These are phyloP conservation scores for Megaptera novaeangliae DNA, from an alignment of 2,113 vertebrate genomes.

Conservation along the genomic window DNA sequence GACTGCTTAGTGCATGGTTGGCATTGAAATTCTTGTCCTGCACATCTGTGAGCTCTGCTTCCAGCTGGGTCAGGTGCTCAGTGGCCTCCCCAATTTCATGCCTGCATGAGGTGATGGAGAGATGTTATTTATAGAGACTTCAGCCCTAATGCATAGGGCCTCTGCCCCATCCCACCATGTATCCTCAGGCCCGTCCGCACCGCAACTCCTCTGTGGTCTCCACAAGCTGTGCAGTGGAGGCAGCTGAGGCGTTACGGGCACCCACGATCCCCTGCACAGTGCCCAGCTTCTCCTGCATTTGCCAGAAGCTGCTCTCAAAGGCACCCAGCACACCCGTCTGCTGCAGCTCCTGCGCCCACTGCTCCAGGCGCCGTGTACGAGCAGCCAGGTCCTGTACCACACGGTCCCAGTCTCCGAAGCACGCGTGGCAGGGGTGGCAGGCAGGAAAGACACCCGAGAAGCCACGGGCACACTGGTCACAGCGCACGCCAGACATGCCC, in stretches of 20 bases:
- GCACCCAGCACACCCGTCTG: conserved; percentile 87
- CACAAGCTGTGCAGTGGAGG: conserved; percentile 83
- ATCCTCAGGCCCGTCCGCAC: conserved; percentile 74
- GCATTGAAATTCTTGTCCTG: conserved; percentile 94
- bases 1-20: conserved; percentile 86
- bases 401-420: conserved; percentile 98
- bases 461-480: conserved; percentile 95
- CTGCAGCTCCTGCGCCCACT: conserved; percentile 87
- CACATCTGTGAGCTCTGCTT: conserved; percentile 88
- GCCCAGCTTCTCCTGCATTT: conserved; percentile 88
- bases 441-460: conserved; percentile 91
- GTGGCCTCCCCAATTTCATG: conserved; percentile 89
- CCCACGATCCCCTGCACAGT: conserved; percentile 86
- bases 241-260: conserved; percentile 86
- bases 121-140: background rate
- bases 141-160: background rate
- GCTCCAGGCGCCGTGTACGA: conserved; percentile 84
- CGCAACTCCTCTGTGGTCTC: conserved; percentile 89
- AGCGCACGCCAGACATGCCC: conserved; percentile 94
- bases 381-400: conserved; percentile 93
- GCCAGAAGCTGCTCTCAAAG: conserved; percentile 87
- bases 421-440: conserved; percentile 94
- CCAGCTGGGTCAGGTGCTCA: conserved; percentile 88
- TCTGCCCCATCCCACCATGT: background rate
- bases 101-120: conserved; percentile 70